phyloP scores from a whole-genome alignment of 1,140 invertebrate genomes.

The Heterodera carotae region DNA sequence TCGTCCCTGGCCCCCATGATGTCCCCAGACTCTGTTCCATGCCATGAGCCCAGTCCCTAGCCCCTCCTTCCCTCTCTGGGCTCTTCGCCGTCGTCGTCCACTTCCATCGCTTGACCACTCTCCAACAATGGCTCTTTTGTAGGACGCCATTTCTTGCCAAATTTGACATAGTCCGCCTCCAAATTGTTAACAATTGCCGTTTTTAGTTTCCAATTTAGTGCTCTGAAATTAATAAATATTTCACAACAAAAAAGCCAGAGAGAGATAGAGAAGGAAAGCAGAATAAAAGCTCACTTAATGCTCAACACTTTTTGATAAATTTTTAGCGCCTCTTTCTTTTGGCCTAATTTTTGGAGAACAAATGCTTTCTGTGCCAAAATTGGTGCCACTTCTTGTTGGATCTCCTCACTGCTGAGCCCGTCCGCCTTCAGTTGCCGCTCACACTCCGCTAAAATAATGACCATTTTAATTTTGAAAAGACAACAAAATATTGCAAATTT shows the following conservation, averaged over 20 bases:
- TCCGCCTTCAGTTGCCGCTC: conserved; percentile 35
- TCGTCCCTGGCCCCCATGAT: too few species aligned
- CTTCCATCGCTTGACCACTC: neutral
- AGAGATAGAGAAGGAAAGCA: neutral
- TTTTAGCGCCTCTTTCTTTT: conserved; percentile 43
- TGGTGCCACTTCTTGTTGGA: conserved; percentile 50
- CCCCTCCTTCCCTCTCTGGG: neutral
- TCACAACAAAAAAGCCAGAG: too few species aligned
- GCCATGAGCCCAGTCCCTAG: too few species aligned
- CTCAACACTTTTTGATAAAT: conserved; percentile 37
- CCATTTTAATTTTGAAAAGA: neutral
- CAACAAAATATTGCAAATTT: neutral
- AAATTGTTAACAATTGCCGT: conserved; percentile 19
- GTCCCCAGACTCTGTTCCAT: too few species aligned
- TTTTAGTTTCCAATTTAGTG: conserved; percentile 32
- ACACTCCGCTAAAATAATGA: conserved; percentile 36
- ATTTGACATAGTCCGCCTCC: conserved; percentile 22
- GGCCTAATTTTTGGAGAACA: conserved; percentile 38
- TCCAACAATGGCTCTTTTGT: neutral
- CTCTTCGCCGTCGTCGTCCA: neutral
- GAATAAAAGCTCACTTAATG: conserved; percentile 36
- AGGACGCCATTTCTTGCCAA: conserved; percentile 9
- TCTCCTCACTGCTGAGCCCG: conserved; percentile 37
- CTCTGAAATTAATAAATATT: conserved; percentile 25
- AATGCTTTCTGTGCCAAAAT: conserved; percentile 48